phyloP scores from a whole-genome alignment of 2,888 invertebrate genomes.

The Drosophila macrothrix region DNA sequence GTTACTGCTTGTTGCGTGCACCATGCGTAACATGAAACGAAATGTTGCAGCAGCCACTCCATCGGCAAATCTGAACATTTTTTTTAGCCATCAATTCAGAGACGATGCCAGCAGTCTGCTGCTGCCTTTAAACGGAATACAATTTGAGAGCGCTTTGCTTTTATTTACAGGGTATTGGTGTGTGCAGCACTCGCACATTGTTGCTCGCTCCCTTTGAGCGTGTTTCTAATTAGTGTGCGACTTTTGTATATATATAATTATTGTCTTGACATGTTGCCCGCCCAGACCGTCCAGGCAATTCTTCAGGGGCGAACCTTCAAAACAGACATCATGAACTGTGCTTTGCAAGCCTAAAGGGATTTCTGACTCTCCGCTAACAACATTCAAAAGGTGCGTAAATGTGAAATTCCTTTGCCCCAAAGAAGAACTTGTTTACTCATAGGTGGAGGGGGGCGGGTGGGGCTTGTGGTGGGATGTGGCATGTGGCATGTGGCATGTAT shows the following conservation, averaged over 20 bases:
- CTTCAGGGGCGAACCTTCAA: neutral
- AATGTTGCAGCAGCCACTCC: neutral
- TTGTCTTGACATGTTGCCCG: neutral
- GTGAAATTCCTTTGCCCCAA: constrained; percentile 51
- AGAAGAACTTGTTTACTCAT: constrained; percentile 32
- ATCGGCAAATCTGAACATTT: neutral
- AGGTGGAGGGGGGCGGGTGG: fast-evolving
- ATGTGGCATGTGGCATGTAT: neutral
- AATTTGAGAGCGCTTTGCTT: neutral
- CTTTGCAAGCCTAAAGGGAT: constrained; percentile 27
- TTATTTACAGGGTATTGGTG: neutral
- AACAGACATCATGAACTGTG: constrained; percentile 30
- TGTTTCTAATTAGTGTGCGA: constrained; percentile 45
- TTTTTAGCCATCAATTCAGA: neutral
- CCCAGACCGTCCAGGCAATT: neutral
- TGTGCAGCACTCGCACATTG: neutral
- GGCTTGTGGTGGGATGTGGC: neutral
- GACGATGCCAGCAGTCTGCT: neutral
- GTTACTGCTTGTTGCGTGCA: constrained; percentile 3
- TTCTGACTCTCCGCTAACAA: constrained; percentile 38
- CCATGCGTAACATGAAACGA: neutral
- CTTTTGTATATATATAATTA: constrained; percentile 9
- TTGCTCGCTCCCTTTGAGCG: neutral
- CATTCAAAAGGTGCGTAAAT: constrained; percentile 61
- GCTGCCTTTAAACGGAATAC: neutral